Base-by-base conservation (phyloP, 2,888 invertebrate genomes). In the Tillus elongatus region DNA sequence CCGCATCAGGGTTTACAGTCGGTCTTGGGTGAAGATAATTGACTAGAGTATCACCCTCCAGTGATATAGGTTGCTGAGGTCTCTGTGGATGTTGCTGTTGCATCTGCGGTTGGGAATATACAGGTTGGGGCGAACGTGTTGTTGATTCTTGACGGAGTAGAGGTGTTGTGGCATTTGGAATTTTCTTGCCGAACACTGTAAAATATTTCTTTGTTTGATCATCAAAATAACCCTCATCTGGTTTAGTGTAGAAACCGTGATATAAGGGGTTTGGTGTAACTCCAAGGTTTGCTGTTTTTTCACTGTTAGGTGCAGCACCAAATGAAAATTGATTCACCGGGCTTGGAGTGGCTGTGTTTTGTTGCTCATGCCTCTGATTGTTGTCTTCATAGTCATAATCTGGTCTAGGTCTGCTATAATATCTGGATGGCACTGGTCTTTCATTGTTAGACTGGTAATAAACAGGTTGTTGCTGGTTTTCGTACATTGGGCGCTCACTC, bases 141-240 rank as follows among this genome's bases (percentile, higher is more conserved):
- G 12, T 43, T 40, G 12, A 39, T 41, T 4, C 34, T 34, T 16
- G 29, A 33, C 28, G 37, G 2, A 60, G 61, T 32, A 57, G 39
- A 2, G 61, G 59, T 2, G 48, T 73, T 67, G 52, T 73, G 52
- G 47, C 69, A 67, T 40, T 64, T 69, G 15, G 66, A 36, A 80
- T 59, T 60, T 79, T 84, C 61, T 77, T 78, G 2, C 80, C 84
- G 54, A 82, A 83, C 47, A 79, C 73, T 15, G 79, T 81, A 53
- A 82, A 82, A 37, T 81, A 82, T 52, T 81, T 79, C 56, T 77
- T 79, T 2, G 82, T 82, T 37, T 79, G 79, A 51, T 82, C 82
- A n/a, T n/a, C n/a, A n/a, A n/a, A n/a, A 43, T 76, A 72, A 37
- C 73, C 71, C 52, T 79, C 80, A 46, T 82, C 82, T 44, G 79